Evolutionary conservation across 1,140 invertebrate genomes (phyloP), one percentile per base, ranked within the genome.

Genomic region (Neocloeon triangulifer): DNA sequence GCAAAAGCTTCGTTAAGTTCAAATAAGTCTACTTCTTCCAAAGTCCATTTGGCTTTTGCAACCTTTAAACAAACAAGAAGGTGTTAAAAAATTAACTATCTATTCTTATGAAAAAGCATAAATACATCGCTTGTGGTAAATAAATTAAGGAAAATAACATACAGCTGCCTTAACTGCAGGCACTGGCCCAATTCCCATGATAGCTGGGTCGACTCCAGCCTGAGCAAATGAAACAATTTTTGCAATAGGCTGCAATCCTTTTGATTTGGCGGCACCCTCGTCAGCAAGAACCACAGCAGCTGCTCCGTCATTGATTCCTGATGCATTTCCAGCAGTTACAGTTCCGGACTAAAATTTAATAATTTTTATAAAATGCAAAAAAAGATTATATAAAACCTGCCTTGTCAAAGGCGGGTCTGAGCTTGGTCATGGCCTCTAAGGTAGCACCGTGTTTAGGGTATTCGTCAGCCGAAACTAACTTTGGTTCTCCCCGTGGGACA

Each of bases 1-100:
- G 79, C 77, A 52, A 84, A 86, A 1, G 77, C 80, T 55, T 86
- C 81, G 44, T 86, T 86, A 25, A 95, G 49, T 58, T 94, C 88
- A 48, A 72, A 80, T 2, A 88, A 53, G 59, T 91, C 84, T 17
- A 92, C 80, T 38, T 85, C 69, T 12, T 80, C 67, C 25, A 73
- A 66, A 0, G 47, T 56, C 82, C 81, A 88, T 4, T 62, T 61
- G n/a, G 72, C 66, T 58, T 80, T 82, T 33, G 62, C 48, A 4
- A 84, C 40, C 78, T 82, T 38, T 20, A 55, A 52, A 32, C 36
- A 30, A 46, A 32, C 37, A 33, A 37, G 23, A 30, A 37, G n/a
- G n/a, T n/a, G n/a, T n/a, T n/a, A n/a, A n/a, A n/a, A n/a, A n/a
- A n/a, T n/a, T n/a, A n/a, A n/a, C n/a, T n/a, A n/a, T n/a, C n/a